A percentile compares a stretch with the other conserved stretches of the same genome.
Evolutionary conservation across 1,140 invertebrate genomes (phyloP).

Genomic region (Monomorium pharaonis): DNA sequence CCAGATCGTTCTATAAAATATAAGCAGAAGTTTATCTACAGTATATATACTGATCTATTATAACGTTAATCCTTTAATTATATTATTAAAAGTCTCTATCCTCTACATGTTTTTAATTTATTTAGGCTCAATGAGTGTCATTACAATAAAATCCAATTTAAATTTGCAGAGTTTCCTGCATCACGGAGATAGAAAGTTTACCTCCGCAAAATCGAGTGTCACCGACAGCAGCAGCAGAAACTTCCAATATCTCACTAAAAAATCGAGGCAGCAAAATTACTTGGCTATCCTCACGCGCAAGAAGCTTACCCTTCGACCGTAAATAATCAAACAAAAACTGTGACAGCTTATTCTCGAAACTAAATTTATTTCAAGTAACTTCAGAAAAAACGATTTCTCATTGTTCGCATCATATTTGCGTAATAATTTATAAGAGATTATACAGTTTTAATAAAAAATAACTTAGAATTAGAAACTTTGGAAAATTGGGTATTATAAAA

Average conservation of each 20-base stretch:
- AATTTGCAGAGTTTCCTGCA: constrained; percentile 42
- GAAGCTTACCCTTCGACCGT: constrained; percentile 19
- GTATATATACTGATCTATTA: background rate
- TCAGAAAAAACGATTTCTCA: background rate
- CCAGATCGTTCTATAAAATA: background rate
- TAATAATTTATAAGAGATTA: constrained; percentile 10
- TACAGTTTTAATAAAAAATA: background rate
- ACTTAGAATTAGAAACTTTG: background rate
- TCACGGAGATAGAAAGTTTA: constrained; percentile 62
- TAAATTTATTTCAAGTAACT: constrained; percentile 31
- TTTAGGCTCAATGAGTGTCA: constrained; percentile 46
- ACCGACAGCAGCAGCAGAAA: constrained; percentile 61
- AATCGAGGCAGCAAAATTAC: constrained; percentile 51
- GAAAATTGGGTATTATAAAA: background rate
- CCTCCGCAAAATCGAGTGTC: constrained; percentile 56
- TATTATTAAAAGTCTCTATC: constrained; percentile 3
- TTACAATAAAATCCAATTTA: constrained; percentile 60
- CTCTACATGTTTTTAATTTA: constrained; percentile 45
- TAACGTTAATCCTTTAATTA: constrained; percentile 25
- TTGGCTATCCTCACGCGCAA: constrained; percentile 35
- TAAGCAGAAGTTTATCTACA: background rate
- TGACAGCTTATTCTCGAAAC: constrained; percentile 33
- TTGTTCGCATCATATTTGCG: background rate
- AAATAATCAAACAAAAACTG: constrained; percentile 42
- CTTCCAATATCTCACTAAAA: constrained; percentile 55